A percentile compares a stretch with the other conserved stretches of the same genome.
Evolutionary conservation across 2,797 vertebrate genomes (phyloP).

Genomic region (Sebastes trivittatus): DNA sequence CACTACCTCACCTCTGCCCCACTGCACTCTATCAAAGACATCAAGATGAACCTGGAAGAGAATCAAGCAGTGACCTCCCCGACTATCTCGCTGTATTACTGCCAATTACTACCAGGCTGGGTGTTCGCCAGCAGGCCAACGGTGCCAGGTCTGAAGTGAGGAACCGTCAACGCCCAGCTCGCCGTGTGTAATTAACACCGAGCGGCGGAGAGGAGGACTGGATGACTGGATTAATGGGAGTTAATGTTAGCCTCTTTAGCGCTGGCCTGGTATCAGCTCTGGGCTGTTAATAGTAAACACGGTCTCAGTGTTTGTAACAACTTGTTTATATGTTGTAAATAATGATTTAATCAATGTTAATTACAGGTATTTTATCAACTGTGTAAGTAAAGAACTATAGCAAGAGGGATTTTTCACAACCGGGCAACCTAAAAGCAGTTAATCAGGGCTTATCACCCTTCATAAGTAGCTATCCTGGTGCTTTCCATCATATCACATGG

Average conservation of each 20-base stretch:
- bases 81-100: slow-evolving; percentile 30
- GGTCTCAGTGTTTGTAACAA: background rate
- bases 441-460: no score
- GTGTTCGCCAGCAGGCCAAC: slow-evolving; percentile 12
- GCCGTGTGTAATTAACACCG: slow-evolving; percentile 48
- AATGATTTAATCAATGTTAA: background rate
- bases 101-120: slow-evolving; percentile 30
- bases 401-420: no score
- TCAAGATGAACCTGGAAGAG: slow-evolving; percentile 18
- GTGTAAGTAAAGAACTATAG: background rate
- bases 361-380: background rate
- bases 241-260: slow-evolving; percentile 47
- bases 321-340: background rate
- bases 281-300: slow-evolving; percentile 2
- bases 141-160: slow-evolving; percentile 26
- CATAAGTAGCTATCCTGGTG: background rate
- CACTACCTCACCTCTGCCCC: slow-evolving; percentile 6
- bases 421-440: no score
- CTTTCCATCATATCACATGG: background rate
- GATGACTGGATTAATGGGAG: slow-evolving; percentile 18
- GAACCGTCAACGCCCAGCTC: slow-evolving; percentile 7
- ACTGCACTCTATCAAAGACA: background rate
- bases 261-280: slow-evolving; percentile 7
- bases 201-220: background rate
- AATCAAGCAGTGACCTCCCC: slow-evolving; percentile 12